These are phyloP conservation scores for Neodiprion virginianus DNA, from an alignment of 1,140 invertebrate genomes.

Conservation along the genomic window DNA sequence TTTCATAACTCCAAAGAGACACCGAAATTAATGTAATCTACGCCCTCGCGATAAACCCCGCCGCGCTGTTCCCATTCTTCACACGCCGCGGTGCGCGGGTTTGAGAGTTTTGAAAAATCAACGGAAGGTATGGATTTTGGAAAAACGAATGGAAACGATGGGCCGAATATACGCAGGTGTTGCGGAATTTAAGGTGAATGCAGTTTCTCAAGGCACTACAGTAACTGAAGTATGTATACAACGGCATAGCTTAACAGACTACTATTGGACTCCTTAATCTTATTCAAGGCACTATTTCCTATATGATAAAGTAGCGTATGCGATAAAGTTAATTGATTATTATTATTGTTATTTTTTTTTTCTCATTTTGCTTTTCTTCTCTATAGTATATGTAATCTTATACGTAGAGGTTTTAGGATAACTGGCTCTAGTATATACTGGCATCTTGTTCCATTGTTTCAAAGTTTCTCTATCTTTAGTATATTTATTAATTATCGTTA, in stretches of 20 bases:
- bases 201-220: background rate
- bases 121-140: too few relatives aligned
- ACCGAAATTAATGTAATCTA: constrained; percentile 8
- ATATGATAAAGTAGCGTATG: constrained; percentile 44
- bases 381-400: constrained; percentile 23
- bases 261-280: constrained; percentile 30
- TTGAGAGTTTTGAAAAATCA: too few relatives aligned
- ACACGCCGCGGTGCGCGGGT: too few relatives aligned
- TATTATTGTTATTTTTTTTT: background rate
- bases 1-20: constrained; percentile 13
- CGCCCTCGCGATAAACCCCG: background rate
- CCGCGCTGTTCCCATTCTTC: too few relatives aligned
- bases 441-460: constrained; percentile 48
- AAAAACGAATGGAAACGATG: too few relatives aligned
- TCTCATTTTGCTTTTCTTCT: constrained; percentile 10
- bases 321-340: constrained; percentile 28
- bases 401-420: constrained; percentile 35
- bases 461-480: constrained; percentile 16
- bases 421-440: constrained; percentile 56
- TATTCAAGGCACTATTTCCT: constrained; percentile 58
- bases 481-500: constrained; percentile 25
- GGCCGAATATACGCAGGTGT: too few relatives aligned
- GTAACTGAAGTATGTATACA: background rate
- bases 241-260: background rate
- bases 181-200: background rate